Conservation (phyloP, 2,797 vertebrate species). For the Ctenopoma kingsleyae region DNA sequence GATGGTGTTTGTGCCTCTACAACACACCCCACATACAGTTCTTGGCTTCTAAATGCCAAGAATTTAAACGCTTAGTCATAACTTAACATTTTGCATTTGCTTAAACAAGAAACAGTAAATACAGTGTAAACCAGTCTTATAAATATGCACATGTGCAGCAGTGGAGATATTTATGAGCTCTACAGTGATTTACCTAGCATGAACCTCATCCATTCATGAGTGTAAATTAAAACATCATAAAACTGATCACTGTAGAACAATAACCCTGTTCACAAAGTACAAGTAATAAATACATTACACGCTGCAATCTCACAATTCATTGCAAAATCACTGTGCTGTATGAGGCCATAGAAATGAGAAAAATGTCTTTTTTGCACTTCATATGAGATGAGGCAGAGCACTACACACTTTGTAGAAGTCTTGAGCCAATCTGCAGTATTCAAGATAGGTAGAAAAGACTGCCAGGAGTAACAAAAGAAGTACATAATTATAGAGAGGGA, state of each 20-base stretch:
- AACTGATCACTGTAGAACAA: constrained; percentile 29
- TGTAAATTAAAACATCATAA: constrained; percentile 30
- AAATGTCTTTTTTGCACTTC: constrained; percentile 34
- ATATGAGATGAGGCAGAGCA: constrained; percentile 22
- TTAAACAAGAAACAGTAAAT: neutral
- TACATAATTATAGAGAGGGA: constrained; percentile 59
- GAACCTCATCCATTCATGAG: constrained; percentile 22
- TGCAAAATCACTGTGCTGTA: neutral
- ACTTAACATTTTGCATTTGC: neutral
- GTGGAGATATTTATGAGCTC: constrained; percentile 40
- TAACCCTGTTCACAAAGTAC: constrained; percentile 7
- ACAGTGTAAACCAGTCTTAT: neutral
- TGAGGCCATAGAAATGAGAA: constrained; percentile 14
- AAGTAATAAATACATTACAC: constrained; percentile 30
- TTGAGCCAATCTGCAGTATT: constrained; percentile 50
- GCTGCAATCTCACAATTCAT: constrained; percentile 23
- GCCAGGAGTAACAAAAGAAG: constrained; percentile 60
- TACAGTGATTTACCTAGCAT: constrained; percentile 22
- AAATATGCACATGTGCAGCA: constrained; percentile 11
- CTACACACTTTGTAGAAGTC: constrained; percentile 36
- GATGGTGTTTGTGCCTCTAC: constrained; percentile 3
- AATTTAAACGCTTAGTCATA: constrained; percentile 6
- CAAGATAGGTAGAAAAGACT: constrained; percentile 38
- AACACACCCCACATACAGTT: neutral
- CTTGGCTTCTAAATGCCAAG: constrained; percentile 5